Evolutionary conservation across 2,888 invertebrate species (phyloP), one percentile per base, ranked within the genome.

Genomic region (Drosophila mercatorum): DNA sequence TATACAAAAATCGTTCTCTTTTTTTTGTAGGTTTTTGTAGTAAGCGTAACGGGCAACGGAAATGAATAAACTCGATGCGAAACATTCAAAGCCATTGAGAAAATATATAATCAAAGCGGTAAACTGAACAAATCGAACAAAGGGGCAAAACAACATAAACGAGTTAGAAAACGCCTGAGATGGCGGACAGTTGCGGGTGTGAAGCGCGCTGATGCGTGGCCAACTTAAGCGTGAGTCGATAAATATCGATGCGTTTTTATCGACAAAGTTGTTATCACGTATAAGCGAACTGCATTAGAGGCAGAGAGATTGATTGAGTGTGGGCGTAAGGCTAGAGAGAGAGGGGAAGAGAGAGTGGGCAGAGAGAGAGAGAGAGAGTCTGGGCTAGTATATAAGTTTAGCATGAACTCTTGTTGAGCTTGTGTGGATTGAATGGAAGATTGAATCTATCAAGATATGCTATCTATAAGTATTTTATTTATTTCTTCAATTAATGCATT

Each of bases 11-110:
- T 66, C 40, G 44, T 68, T 52, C 34, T 56, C 38, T 46, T 56
- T 26, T 34, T 47, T n/a, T 52, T 66, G 56, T 22, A 22, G 22
- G 22, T 46, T 55, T 52, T 55, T 65, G 38, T 46, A 61, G 59
- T n/a, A 81, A 81, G 78, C 81, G 63, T 59, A 76, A 70, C 28
- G 31, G 49, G 72, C 68, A 78, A 71, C 75, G 80, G 84, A 92
- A 74, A 68, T 57, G 31, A 69, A 53, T 74, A 63, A 66, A 71
- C 46, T 56, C 68, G 65, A 57, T 72, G 70, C 72, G 57, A 71
- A 63, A 84, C 81, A 84, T 84, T 78, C 80, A 73, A 84, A 72
- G 81, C 68, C 72, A 81, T 63, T 65, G 53, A 68, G 47, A 63
- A 66, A 34, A 22, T 22, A 14, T 26, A 68, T 36, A 68, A 78